phyloP scores from a whole-genome alignment of 2,113 vertebrate species.

The Ovis canadensis region DNA sequence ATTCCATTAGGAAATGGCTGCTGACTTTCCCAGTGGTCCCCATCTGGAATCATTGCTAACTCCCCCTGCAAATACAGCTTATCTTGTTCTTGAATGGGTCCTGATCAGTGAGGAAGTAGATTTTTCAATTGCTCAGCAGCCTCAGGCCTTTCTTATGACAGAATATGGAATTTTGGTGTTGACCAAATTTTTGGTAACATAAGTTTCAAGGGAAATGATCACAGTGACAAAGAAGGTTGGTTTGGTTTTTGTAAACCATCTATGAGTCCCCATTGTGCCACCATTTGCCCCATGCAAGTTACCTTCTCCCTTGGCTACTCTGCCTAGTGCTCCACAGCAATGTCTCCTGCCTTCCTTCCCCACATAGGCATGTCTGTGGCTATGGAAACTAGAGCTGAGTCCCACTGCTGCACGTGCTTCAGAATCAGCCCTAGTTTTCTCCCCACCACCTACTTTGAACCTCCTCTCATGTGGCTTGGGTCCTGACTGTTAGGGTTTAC shows the following conservation, averaged over 20 bases:
- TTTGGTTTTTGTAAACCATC: not conserved
- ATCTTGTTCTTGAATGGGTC: not conserved
- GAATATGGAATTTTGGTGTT: not conserved
- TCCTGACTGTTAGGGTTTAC: not conserved
- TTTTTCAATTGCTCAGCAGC: not conserved
- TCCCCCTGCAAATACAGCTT: not conserved
- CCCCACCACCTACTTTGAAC: not conserved
- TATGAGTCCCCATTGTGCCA: not conserved
- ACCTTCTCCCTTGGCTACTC: not conserved
- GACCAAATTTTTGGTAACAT: not conserved
- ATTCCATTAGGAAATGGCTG: not conserved
- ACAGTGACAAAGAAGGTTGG: not conserved
- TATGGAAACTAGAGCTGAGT: not conserved
- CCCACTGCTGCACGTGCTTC: not conserved
- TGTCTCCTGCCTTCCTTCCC: not conserved
- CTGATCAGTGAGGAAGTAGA: not conserved
- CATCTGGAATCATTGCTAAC: not conserved
- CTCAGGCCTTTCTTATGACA: not conserved
- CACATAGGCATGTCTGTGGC: not conserved
- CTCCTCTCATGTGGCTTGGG: not conserved
- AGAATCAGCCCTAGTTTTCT: not conserved
- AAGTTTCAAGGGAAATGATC: not conserved
- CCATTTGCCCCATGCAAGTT: no score
- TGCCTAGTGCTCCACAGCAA: not conserved
- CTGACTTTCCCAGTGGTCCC: not conserved